Evolutionary conservation across 2,888 invertebrate genomes (phyloP), one percentile per base, ranked within the genome.

Genomic region (Acronicta psi): DNA sequence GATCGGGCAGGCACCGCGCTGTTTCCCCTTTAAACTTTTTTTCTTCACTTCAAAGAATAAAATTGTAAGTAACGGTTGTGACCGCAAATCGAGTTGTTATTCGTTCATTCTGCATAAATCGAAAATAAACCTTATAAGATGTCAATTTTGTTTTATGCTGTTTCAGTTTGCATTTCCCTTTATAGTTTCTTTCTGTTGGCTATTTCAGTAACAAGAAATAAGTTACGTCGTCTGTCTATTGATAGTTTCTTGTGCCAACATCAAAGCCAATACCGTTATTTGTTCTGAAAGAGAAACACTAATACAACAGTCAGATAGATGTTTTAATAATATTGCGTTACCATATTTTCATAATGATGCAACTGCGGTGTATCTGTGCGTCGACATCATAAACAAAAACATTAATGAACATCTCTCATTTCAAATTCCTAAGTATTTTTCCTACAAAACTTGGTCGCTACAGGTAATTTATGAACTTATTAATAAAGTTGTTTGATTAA

Each of bases 61-160:
- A 52, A 60, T 60, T 73, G 77, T 79, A 73, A 74, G 69, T 73
- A 76, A 81, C 74, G 73, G 59, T 73, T 73, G 62, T 64, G 62
- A 73, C 71, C 74, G 51, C 75, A 84, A 84, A 85, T 82, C 79
- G 80, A 81, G 79, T 82, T 83, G 77, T 78, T 81, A 75, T 79
- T 81, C 72, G 56, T 66, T 71, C 75, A 75, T 77, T 83, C 67
- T 76, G 84, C 80, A 80, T 80, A 78, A 80, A 81, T 79, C 69
- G 77, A 83, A 83, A 79, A 79, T 71, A 76, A 75, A 74, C 71
- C 69, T 68, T 69, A 69, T 77, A 74, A 74, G 66, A 80, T 56
- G 67, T 57, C 75, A 65, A 77, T 78, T 81, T 65, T 63, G 63
- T 75, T 81, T 69, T 69, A 69, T 72, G 55, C 70, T 64, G 67